Evolutionary conservation across 2,113 vertebrate species (phyloP), one percentile per base, ranked within the genome.

Genomic region (Salvator merianae): DNA sequence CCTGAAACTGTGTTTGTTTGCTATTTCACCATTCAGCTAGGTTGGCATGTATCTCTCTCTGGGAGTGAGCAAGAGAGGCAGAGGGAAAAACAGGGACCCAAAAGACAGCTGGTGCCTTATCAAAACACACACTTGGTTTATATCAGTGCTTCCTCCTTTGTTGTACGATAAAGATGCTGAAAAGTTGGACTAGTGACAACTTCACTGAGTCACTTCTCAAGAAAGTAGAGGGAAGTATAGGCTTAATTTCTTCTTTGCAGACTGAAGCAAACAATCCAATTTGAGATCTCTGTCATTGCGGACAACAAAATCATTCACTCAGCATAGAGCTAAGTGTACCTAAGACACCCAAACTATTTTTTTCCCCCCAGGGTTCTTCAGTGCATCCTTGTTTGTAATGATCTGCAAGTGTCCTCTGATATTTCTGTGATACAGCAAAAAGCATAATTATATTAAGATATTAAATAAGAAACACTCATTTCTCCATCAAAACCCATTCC

Each of bases 31-130:
- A 0, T 82, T 7, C 77, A 76, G 71, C 36, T 88, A 79, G 82
- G 59, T 85, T 88, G 77, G 88, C 85, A 82, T 63, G 53, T 75
- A 88, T 73, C 1, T 30, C 38, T 34, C 28, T 77, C 85, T 92
- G 84, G 72, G 87, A 79, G 14, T 38, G 36, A 87, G 30, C 78
- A 75, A 5, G 12, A 16, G 7, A 32, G 7, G 68, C 3, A 55
- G 14, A 38, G 83, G 26, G 5, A 3, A 34, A 80, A 73, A n/a
- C 77, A 82, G 71, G 68, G 71, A 86, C 69, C 85, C 81, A 30
- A 85, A 73, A 91, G 88, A 88, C 89, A 94, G 84, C 88, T 93
- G 92, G 90, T 91, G 83, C 77, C 88, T 50, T 90, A 87, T 83
- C 86, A 83, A 91, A 93, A 88, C 82, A 89, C 66, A 86, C 0